Base-by-base conservation (phyloP, 1,140 invertebrate genomes). In the Drosophila kepulauana region DNA sequence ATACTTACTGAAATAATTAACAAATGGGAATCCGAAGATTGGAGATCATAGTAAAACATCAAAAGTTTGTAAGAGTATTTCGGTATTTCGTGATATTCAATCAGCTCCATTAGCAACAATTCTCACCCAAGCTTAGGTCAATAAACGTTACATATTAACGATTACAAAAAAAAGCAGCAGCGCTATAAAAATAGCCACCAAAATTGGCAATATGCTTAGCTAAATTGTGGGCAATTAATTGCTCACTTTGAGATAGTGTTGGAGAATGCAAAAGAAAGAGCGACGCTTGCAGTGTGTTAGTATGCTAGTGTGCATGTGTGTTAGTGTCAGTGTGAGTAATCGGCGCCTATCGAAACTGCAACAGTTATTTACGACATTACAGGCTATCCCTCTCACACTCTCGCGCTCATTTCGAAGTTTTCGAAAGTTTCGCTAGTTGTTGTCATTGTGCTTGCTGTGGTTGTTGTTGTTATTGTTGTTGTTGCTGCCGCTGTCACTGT, bases 101-200 rank as follows among this genome's bases (percentile, higher is more conserved):
- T 65, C 48, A 73, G 11, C 5, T 6, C 5, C 28, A 52, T 2
- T 7, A 25, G 20, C 20, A 49, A 13, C 20, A 20, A 49, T 10
- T 10, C 48, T 11, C 13, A 45, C 51, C 38, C 38, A 66, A 58
- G 65, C 45, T 65, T 76, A 57, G 79, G 69, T 79, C 73, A 82
- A 82, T 79, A 82, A 79, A 79, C 73, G 69, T 70, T 73, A 45
- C 45, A 51, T 59, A 77, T 66, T 54, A 59, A 70, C 57, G 62
- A 51, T 54, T 57, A 65, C 45, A 56, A 57, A 15, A 61, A 10
- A 57, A 25, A 64, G 15, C 41, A 57, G 16, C 16, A 65, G 43
- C 25, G 8, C 45, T 13, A 15, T 35, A 41, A 52, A 71, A 64
- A 28, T 61, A 56, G 49, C 67, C 46, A 61, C 30, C 71, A 76